These are phyloP conservation scores for Drosophila asahinai DNA, from an alignment of 1,140 invertebrate species.

Conservation along the genomic window DNA sequence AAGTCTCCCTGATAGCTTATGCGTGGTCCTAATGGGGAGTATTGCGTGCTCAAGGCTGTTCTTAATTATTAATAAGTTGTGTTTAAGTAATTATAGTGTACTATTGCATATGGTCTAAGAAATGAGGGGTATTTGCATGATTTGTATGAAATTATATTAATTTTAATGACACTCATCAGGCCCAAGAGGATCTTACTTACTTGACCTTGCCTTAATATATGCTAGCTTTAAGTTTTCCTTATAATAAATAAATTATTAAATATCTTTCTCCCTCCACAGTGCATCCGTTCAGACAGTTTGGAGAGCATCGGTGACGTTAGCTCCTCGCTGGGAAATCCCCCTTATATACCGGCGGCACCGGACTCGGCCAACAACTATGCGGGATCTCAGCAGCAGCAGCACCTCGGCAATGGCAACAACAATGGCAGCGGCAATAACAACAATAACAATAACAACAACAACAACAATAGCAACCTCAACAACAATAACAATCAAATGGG, in stretches of 20 bases:
- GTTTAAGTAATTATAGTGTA: neutral
- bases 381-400: conserved; percentile 79
- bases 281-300: conserved; percentile 80
- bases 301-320: conserved; percentile 84
- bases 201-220: too few relatives aligned
- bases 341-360: conserved; percentile 73
- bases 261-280: conserved; percentile 45
- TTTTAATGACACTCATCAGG: too few relatives aligned
- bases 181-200: too few relatives aligned
- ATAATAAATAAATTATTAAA: too few relatives aligned
- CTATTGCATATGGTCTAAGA: neutral
- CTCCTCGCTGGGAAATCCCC: conserved; percentile 77
- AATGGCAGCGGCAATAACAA: conserved; percentile 55
- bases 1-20: neutral
- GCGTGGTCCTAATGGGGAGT: neutral
- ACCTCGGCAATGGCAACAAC: conserved; percentile 38
- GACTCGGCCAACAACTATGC: conserved; percentile 60
- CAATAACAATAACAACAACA: conserved; percentile 30
- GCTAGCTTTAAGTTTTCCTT: too few relatives aligned
- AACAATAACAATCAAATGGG: conserved; percentile 77
- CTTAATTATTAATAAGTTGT: too few relatives aligned
- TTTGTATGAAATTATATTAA: too few relatives aligned
- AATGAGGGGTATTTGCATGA: neutral
- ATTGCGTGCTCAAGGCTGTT: conserved; percentile 6
- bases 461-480: conserved; percentile 61